These are phyloP conservation scores for Gonioctena quinquepunctata DNA, from an alignment of 1,140 invertebrate genomes.

Conservation along the genomic window DNA sequence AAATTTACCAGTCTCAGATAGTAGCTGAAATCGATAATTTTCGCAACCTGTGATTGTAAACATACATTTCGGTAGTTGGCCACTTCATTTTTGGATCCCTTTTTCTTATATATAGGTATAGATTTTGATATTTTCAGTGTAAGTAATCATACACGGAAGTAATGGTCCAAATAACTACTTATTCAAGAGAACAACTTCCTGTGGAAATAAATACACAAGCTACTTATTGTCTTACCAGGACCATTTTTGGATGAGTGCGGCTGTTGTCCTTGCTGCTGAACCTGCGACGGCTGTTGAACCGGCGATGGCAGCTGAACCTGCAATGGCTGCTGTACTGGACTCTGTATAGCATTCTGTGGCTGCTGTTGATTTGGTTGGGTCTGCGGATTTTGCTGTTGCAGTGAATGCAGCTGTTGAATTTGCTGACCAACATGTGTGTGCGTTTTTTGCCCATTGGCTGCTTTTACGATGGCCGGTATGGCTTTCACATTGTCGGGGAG, in stretches of 20 bases:
- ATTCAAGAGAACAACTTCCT: too few relatives aligned
- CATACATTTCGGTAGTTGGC: too few relatives aligned
- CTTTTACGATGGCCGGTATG: slow-evolving; percentile 39
- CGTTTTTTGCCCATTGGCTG: background rate
- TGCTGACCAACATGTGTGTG: background rate
- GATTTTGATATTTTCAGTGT: too few relatives aligned
- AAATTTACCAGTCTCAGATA: too few relatives aligned
- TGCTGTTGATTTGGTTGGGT: background rate
- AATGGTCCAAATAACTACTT: too few relatives aligned
- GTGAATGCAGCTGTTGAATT: background rate
- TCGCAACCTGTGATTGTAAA: too few relatives aligned
- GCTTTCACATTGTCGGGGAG: slow-evolving; percentile 60
- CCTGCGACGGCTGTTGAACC: background rate
- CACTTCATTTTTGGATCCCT: too few relatives aligned
- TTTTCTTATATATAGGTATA: too few relatives aligned
- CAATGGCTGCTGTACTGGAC: background rate
- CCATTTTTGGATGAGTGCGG: background rate
- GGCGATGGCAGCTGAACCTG: background rate
- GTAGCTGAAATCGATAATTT: too few relatives aligned
- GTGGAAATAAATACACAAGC: too few relatives aligned
- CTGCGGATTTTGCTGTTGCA: background rate
- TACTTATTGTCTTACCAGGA: background rate
- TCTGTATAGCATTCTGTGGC: background rate
- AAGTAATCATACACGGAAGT: too few relatives aligned
- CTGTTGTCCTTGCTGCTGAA: background rate